Base-by-base conservation (phyloP, 1,140 invertebrate genomes). In the Prorops nasuta region DNA sequence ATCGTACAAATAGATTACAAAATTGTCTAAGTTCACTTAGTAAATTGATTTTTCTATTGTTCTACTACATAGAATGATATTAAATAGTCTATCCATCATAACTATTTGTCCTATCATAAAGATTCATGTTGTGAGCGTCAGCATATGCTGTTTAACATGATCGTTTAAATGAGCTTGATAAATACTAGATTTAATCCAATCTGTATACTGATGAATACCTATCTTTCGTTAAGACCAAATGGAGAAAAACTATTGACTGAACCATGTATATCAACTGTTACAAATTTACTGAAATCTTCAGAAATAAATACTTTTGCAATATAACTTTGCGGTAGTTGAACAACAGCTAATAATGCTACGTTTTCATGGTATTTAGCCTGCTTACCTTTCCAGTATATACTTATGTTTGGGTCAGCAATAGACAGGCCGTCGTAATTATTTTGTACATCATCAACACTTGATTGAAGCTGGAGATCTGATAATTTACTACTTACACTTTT, bases 261-360 rank as follows among this genome's bases (percentile, higher is more conserved):
- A 2, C 76, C 76, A 28, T 76, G 62, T 37, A 63, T 67, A 18
- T 77, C 72, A 9, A 74, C 53, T 9, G 64, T 69, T 6, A 78
- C 39, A 38, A 71, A 76, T 50, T 73, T 75, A 14, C 56, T 56
- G 46, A 77, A 78, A 54, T 78, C 70, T 3, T 57, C 15, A 0
- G 74, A 77, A 14, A 75, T 63, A 38, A 58, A 71, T 44, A 75
- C 43, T 37, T 72, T 75, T 9, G 56, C 51, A 4, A 56, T 53
- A 17, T 54, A 66, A n/a, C 48, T 68, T 0, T 60, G 59, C 32
- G 73, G 63, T 21, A 74, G 46, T 34, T 67, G 64, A 2, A 76
- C 51, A 14, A 68, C 41, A 17, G 57, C 51, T 34, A 78, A 37
- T 12, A 78, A 48, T 21, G 62, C 67, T 28, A 67, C 63, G n/a